Base-by-base conservation (phyloP, 1,140 invertebrate species). In the Bombus huntii region DNA sequence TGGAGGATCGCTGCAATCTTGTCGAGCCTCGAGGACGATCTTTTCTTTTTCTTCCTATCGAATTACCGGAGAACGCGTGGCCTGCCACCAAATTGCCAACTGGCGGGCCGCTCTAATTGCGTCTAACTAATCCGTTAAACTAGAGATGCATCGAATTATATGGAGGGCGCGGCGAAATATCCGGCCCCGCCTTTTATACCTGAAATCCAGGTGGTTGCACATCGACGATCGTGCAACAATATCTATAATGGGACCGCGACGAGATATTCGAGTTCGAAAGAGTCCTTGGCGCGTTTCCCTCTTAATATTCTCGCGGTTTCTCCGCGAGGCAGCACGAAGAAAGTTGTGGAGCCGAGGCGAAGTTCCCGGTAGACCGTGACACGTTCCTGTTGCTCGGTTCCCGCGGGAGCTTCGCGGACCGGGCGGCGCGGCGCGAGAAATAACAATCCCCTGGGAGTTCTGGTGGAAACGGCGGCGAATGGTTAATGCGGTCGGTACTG, bases 1-100 rank as follows among this genome's bases (percentile, higher is more conserved):
- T 82, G 80, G 80, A 82, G 80, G 80, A 82, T 82, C 70, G 80
- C 22, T 39, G 80, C 80, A 65, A 82, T 82, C 80, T 74, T 71
- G 57, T 37, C 39, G n/a, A 62, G 53, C 80, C 80, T 62, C n/a
- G 37, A 37, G 80, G 80, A 66, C 53, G n/a, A 82, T 37, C 57
- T 66, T 8, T 22, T n/a, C 37, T 28, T 37, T n/a, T 37, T 65
- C 42, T 73, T 28, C 2, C 37, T 37, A 15, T 62, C 53, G 70
- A 73, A 81, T 81, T 34, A 70, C 37, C 18, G 28, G 18, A 31
- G 72, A 53, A 8, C 18, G 57, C 31, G n/a, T 34, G 28, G n/a
- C n/a, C n/a, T 22, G 72, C 72, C 25, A 53, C 28, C 22, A 74
- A 74, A 82, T 82, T 74, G 53, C 70, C 73, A 82, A 8, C 53